phyloP scores from a whole-genome alignment of 2,113 vertebrate genomes.

The Rhynchopsitta pachyrhyncha region DNA sequence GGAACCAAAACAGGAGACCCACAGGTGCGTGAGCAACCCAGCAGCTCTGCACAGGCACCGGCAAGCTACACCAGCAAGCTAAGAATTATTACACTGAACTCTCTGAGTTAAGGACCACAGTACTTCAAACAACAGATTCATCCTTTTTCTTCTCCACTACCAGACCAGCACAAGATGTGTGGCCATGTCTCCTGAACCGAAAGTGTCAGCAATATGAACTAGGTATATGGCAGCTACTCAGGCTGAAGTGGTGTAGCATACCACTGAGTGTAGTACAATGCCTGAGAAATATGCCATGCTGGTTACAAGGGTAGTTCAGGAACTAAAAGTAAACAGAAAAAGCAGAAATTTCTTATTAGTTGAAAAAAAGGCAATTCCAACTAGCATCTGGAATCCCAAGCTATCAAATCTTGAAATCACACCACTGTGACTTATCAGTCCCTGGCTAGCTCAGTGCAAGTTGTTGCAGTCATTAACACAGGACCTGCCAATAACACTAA shows the following conservation, averaged over 20 bases:
- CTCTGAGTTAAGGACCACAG: background rate
- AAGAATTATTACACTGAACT: background rate
- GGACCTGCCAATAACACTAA: background rate
- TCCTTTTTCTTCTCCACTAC: background rate
- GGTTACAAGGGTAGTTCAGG: background rate
- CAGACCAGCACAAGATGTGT: background rate
- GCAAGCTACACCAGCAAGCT: background rate
- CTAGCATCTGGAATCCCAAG: background rate
- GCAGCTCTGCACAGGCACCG: background rate
- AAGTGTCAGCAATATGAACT: background rate
- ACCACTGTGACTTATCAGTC: background rate
- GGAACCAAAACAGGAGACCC: background rate
- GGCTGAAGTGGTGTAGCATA: background rate
- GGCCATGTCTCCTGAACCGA: background rate
- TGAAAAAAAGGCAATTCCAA: background rate
- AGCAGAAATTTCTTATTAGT: background rate
- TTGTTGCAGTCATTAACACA: background rate
- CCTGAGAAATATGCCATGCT: background rate
- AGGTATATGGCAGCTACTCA: background rate
- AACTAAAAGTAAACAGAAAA: background rate
- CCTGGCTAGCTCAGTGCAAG: background rate
- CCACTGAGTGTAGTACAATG: background rate
- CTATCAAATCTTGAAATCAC: background rate
- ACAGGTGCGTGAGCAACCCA: accelerated
- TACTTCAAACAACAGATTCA: background rate